Conservation (phyloP, 2,113 vertebrate genomes). For the Lophura nycthemera region DNA sequence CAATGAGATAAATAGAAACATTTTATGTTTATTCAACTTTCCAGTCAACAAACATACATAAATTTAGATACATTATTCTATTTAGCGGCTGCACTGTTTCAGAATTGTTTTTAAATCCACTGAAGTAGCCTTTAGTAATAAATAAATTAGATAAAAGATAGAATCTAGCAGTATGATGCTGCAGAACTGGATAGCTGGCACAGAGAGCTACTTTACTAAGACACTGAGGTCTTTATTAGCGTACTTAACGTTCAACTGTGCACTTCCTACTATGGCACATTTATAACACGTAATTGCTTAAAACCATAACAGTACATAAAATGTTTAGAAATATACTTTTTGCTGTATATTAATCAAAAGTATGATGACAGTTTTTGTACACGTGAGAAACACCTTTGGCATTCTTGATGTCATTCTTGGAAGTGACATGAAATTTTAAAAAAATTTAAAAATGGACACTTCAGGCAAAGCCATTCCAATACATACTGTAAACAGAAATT, state of each 20-base stretch:
- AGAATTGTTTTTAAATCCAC: not conserved
- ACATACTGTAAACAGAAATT: not conserved
- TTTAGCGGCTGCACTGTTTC: not conserved
- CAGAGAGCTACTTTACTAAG: not conserved
- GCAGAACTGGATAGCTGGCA: not conserved
- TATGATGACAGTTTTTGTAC: not conserved
- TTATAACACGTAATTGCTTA: not conserved
- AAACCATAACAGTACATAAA: not conserved
- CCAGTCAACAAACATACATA: not conserved
- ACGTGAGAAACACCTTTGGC: not conserved
- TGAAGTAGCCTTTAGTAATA: not conserved
- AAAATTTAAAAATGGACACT: not conserved
- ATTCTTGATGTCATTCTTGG: not conserved
- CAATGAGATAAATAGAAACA: slow-evolving; percentile 31
- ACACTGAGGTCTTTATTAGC: not conserved
- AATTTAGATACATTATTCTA: not conserved
- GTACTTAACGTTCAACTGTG: not conserved
- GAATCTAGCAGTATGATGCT: not conserved
- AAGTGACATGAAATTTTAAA: not conserved
- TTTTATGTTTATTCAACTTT: slow-evolving; percentile 3
- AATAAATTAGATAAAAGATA: not conserved
- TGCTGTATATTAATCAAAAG: not conserved
- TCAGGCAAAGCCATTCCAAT: not conserved
- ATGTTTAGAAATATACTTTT: not conserved
- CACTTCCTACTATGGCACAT: not conserved